Conservation (phyloP, 2,113 vertebrate genomes). For the Neolamprologus falcicula region DNA sequence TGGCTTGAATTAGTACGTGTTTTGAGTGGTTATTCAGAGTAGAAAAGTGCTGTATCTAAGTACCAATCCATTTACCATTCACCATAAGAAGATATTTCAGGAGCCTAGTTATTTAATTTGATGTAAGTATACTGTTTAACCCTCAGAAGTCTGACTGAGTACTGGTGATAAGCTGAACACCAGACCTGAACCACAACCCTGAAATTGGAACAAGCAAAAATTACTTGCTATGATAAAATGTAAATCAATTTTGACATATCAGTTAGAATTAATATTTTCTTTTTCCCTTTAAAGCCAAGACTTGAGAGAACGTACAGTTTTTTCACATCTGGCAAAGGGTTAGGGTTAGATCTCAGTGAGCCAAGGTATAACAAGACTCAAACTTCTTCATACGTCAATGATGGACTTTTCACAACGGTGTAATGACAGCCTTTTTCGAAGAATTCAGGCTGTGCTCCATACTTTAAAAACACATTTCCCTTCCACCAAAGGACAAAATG, state of each 20-base stretch:
- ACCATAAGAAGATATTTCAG: not conserved
- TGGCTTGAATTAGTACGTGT: not conserved
- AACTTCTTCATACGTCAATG: not conserved
- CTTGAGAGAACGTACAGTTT: not conserved
- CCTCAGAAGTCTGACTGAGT: not conserved
- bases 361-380: not conserved
- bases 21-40: not conserved
- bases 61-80: not conserved
- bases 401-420: not conserved
- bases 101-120: not conserved
- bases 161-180: not conserved
- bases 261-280: not conserved
- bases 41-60: not conserved
- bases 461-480: not conserved
- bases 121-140: not conserved
- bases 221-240: not conserved
- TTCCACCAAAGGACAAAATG: not conserved
- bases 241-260: not conserved
- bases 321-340: not conserved
- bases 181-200: not conserved
- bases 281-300: not conserved
- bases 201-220: not conserved
- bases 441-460: not conserved
- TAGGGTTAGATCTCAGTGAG: not conserved
- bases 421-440: not conserved